phyloP scores from a whole-genome alignment of 2,888 invertebrate genomes.

The Tenthredo notha region DNA sequence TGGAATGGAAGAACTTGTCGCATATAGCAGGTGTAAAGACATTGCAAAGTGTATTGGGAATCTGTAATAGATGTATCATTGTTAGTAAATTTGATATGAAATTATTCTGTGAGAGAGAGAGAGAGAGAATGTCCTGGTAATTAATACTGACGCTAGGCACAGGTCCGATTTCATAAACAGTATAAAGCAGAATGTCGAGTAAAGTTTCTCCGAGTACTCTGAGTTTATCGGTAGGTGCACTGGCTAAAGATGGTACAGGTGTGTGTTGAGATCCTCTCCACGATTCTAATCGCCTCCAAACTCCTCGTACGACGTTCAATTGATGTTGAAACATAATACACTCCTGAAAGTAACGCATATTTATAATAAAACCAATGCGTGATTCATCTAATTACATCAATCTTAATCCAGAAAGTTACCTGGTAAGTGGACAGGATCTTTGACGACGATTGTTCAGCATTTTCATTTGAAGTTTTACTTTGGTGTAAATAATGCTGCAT shows the following conservation, averaged over 20 bases:
- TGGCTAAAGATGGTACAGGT: constrained; percentile 79
- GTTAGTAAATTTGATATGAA: not conserved
- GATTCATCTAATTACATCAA: not conserved
- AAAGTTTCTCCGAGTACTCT: constrained; percentile 90
- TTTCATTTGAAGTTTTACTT: constrained; percentile 79
- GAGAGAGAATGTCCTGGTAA: constrained; percentile 35
- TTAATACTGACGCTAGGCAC: constrained; percentile 73
- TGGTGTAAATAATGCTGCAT: constrained; percentile 89
- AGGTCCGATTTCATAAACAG: constrained; percentile 83
- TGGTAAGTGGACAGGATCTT: constrained; percentile 81
- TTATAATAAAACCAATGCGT: not conserved
- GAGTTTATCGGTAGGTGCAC: constrained; percentile 91
- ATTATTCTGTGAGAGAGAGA: constrained; percentile 19
- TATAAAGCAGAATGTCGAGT: constrained; percentile 89
- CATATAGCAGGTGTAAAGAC: constrained; percentile 79
- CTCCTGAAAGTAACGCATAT: constrained; percentile 80
- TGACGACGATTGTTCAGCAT: constrained; percentile 82
- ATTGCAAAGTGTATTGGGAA: constrained; percentile 74
- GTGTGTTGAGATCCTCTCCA: constrained; percentile 74
- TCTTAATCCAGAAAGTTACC: constrained; percentile 65
- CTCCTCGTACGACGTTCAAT: constrained; percentile 89
- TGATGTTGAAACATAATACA: constrained; percentile 94
- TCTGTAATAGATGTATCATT: constrained; percentile 66
- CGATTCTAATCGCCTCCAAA: constrained; percentile 87
- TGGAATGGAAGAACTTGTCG: constrained; percentile 85